These are phyloP conservation scores for Psittacula cyanocephala DNA, from an alignment of 2,113 vertebrate genomes.

Conservation along the genomic window DNA sequence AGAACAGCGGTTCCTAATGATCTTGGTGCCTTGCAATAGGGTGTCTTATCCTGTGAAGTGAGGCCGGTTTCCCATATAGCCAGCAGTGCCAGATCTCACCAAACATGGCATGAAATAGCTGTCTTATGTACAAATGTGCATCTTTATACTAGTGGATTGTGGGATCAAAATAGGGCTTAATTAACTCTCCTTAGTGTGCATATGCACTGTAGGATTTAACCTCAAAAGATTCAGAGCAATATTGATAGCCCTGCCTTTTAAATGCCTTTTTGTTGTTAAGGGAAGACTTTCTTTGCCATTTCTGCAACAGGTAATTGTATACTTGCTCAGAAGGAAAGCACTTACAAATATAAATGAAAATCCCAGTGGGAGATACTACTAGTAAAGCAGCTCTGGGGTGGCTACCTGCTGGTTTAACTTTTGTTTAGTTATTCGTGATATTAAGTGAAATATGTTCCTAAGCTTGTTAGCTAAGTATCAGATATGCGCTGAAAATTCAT, in stretches of 20 bases:
- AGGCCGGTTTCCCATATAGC: neutral
- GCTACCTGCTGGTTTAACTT: neutral
- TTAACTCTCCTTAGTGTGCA: neutral
- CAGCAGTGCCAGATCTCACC: neutral
- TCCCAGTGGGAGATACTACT: neutral
- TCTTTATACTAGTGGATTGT: neutral
- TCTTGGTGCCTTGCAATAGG: neutral
- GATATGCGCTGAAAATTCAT: neutral
- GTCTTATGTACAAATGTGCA: accelerated
- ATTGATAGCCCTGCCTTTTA: neutral
- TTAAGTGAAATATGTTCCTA: neutral
- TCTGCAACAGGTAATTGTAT: neutral
- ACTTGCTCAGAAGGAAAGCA: neutral
- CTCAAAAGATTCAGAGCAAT: neutral
- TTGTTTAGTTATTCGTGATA: neutral
- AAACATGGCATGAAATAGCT: neutral
- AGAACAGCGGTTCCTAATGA: neutral
- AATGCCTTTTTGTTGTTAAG: neutral
- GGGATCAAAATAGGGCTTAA: neutral
- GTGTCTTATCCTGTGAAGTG: neutral
- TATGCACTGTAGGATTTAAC: neutral
- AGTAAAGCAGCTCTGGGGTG: neutral
- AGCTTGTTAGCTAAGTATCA: neutral
- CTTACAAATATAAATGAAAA: neutral
- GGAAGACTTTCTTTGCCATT: neutral